These are phyloP conservation scores for Conistra vaccinii DNA, from an alignment of 2,888 invertebrate species.

Conservation along the genomic window DNA sequence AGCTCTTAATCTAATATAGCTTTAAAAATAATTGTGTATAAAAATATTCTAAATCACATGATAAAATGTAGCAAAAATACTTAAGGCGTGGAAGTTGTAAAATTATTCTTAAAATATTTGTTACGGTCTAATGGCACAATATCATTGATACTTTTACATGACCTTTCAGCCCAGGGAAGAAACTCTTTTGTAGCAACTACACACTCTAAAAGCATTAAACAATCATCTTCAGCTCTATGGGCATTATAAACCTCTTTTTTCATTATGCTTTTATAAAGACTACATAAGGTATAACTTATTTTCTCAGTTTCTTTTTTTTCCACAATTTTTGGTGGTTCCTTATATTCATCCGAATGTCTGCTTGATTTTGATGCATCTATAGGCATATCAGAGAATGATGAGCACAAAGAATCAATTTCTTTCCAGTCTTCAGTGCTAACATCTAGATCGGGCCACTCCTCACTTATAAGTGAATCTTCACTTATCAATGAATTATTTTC, in stretches of 20 bases:
- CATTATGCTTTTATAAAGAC: slow-evolving; percentile 90
- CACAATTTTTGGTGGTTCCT: slow-evolving; percentile 34
- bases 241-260: slow-evolving; percentile 82
- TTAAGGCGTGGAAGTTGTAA: slow-evolving; percentile 33
- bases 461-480: slow-evolving; percentile 76
- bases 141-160: slow-evolving; percentile 73
- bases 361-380: slow-evolving; percentile 47
- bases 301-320: slow-evolving; percentile 40
- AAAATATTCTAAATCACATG: slow-evolving; percentile 11
- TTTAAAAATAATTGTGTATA: slow-evolving; percentile 21
- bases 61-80: neutral
- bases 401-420: slow-evolving; percentile 77
- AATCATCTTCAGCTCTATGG: slow-evolving; percentile 94
- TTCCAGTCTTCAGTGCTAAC: slow-evolving; percentile 78
- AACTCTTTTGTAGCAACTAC: slow-evolving; percentile 91
- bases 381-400: slow-evolving; percentile 72
- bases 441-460: slow-evolving; percentile 81
- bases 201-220: slow-evolving; percentile 91
- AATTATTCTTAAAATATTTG: slow-evolving; percentile 47
- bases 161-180: slow-evolving; percentile 87
- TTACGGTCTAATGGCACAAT: slow-evolving; percentile 75
- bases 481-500: slow-evolving; percentile 44
- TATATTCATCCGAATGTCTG: slow-evolving; percentile 27
- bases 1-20: neutral
- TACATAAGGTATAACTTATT: slow-evolving; percentile 80